Evolutionary conservation across 1,140 invertebrate genomes (phyloP), one percentile per base, ranked within the genome.

Genomic region (Belonocnema kinseyi): DNA sequence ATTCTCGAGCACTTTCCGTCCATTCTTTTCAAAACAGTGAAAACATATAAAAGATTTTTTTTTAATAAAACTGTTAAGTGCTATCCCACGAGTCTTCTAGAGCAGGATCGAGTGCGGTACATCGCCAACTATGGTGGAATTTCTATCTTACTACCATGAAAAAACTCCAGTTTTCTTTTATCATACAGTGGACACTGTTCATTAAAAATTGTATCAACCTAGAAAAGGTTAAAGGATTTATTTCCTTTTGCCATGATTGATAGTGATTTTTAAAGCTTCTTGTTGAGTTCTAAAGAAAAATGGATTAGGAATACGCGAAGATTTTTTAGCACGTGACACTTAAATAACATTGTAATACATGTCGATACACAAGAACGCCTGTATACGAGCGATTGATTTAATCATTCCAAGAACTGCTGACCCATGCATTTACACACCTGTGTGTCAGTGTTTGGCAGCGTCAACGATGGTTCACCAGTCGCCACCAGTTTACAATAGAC

Each of bases 1-100:
- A 33, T 66, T 66, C 61, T 66, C 61, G 26, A 40, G 61, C 61
- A 66, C 61, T 66, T 66, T 66, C 61, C 40, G 61, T 66, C 61
- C 61, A 26, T 66, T 40, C 61, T 66, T 66, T 66, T 66, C 61
- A 66, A 66, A 66, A 66, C 61, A 66, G 61, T 66, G 5, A 33
- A 66, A 66, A 66, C 26, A 13, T 66, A 21, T 12, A 66, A 40
- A 40, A 66, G n/a, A 12, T n/a, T n/a, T n/a, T n/a, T n/a, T n/a
- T n/a, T n/a, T n/a, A 66, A 61, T n/a, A 46, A 46, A 11, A 10
- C 33, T 16, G 61, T 40, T 46, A 66, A 66, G 61, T 66, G 61
- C 61, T 40, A 33, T 66, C 26, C 61, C 61, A 40, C 26, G 26
- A 66, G 61, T 66, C 26, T 66, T 33, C 46, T 66, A 66, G 40